phyloP scores from a whole-genome alignment of 2,113 vertebrate species.

The Actinemys pallida region DNA sequence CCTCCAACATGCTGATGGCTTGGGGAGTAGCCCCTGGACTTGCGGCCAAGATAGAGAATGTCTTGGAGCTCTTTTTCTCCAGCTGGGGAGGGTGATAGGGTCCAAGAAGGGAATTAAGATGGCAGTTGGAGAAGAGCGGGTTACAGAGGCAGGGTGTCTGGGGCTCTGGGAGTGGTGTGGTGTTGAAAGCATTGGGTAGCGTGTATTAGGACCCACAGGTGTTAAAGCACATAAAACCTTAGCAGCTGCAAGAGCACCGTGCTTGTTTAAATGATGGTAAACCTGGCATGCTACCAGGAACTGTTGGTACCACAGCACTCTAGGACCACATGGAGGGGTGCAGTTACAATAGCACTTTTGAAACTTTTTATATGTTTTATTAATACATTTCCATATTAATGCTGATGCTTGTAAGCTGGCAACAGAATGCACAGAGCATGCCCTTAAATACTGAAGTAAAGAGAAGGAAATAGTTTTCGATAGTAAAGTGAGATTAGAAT shows the following conservation, averaged over 20 bases:
- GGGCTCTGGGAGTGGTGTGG: not conserved
- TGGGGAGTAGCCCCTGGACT: not conserved
- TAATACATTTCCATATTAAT: not conserved
- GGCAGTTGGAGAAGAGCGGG: not conserved
- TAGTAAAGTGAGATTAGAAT: not conserved
- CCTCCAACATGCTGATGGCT: not conserved
- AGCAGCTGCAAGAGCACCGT: not conserved
- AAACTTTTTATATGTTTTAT: accelerated
- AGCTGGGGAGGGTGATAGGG: not conserved
- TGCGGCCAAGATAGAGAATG: not conserved
- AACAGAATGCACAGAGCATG: accelerated
- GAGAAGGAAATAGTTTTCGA: not conserved
- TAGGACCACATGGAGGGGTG: not conserved
- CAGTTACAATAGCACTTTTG: not conserved
- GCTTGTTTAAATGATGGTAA: not conserved
- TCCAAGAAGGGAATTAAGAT: not conserved
- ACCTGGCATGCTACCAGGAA: not conserved
- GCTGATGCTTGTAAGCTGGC: not conserved
- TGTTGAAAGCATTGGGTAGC: not conserved
- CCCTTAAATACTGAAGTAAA: not conserved
- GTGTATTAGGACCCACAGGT: not conserved
- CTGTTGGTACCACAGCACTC: not conserved
- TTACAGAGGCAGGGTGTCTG: not conserved
- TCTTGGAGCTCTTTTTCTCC: not conserved
- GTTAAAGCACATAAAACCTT: not conserved